Base-by-base conservation (phyloP, 2,888 invertebrate genomes). In the Chaetogeoica ovagalla region DNA sequence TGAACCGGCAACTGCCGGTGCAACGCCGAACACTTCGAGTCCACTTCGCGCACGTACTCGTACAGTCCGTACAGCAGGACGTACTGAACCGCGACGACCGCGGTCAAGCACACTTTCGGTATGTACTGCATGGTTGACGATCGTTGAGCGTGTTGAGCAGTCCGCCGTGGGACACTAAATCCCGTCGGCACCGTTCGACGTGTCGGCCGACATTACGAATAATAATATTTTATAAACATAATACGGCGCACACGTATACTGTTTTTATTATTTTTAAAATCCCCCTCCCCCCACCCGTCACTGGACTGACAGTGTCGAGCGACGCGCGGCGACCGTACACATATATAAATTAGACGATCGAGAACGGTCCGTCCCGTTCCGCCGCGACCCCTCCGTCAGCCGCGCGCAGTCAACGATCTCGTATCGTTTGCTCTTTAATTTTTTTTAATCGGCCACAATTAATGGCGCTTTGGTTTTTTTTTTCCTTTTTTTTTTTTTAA, bases 391-490 rank as follows among this genome's bases (percentile, higher is more conserved):
- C 43, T 7, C 7, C 43, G 7, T 9, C 43, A n/a, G 43, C 43
- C 43, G 43, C 48, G 7, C 48, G 17, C 62, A 55, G 71, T 71
- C 39, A 79, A 57, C 79, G 60, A 63, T 63, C 43, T 30, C 55
- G 30, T 4, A 15, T 79, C 48, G 8, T 71, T 11, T 9, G 48
- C 48, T 9, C 30, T 30, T 30, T 15, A 48, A 11, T 48, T 48
- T 48, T 48, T 55, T 71, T 79, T 48, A 79, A 79, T 79, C 79
- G 63, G 39, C 37, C 23, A 43, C 71, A 79, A 79, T 79, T 79
- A 71, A 79, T 15, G 52, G 52, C 62, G 43, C 30, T 30, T 30
- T 30, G 30, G 30, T 30, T 30, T 30, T 30, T 30, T 4, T 30
- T 30, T n/a, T n/a, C n/a, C n/a, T n/a, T n/a, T 39, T 52, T 62